Evolutionary conservation across 2,113 vertebrate genomes (phyloP), one percentile per base, ranked within the genome.

Genomic region (Dascyllus trimaculatus): DNA sequence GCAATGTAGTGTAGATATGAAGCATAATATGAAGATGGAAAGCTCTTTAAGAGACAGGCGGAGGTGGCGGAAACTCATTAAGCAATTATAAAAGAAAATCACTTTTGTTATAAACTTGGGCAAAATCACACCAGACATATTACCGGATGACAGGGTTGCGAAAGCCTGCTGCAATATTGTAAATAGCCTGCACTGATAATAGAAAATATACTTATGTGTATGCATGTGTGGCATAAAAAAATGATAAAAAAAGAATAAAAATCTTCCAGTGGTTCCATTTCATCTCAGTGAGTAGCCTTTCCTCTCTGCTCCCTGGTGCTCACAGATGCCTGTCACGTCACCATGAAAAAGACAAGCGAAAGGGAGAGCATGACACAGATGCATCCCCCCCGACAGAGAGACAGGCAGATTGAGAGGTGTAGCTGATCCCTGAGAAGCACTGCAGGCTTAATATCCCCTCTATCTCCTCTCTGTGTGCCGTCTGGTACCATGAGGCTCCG

Each of bases 311-410:
- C 87, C 75, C 76, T 5, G 63, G 71, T 59, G 78, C 35, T 90
- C 83, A 78, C 57, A 58, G 58, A 92, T 90, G 80, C 84, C 84
- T 56, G 80, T 90, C 90, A 93, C 90, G 76, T 90, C 81, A 78
- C 82, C 38, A 35, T 45, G 77, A 85, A 86, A n/a, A 84, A 89
- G 76, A 91, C 82, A 80, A 82, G 85, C 82, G 77, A 68, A 74
- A 71, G 63, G 22, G 49, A 1, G 87, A 73, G 82, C 56, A 73
- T 85, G 83, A 85, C 87, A 89, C 61, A 77, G 80, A 88, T 53
- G 66, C 68, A n/a, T 14, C 75, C 18, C 64, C 18, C 43, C 59
- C 40, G 60, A 75, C 49, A 25, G 73, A 80, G 66, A 85, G 83
- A 85, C 66, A 11, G 80, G 58, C 56, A 22, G 85, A 71, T 81